phyloP scores from a whole-genome alignment of 2,113 vertebrate genomes.

The Dromiciops gliroides region DNA sequence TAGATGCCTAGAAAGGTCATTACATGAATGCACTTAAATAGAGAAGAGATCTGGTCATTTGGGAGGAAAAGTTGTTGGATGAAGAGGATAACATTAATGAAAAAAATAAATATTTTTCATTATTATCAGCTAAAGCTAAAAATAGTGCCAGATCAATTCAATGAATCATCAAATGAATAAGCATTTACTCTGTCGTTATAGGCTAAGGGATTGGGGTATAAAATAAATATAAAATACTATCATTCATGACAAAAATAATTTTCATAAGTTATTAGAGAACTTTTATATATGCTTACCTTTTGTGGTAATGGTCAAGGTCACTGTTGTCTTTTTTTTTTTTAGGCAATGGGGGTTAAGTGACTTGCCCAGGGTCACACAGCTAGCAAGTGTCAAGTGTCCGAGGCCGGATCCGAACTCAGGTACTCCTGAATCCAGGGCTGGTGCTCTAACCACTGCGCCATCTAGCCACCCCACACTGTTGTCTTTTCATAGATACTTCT shows the following conservation, averaged over 20 bases:
- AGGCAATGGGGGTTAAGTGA: too few relatives aligned
- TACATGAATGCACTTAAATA: constrained; percentile 24
- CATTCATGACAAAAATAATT: background rate
- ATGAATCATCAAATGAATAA: background rate
- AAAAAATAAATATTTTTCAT: constrained; percentile 23
- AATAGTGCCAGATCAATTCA: background rate
- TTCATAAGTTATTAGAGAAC: background rate
- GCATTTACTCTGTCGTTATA: background rate
- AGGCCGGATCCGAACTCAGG: too few relatives aligned
- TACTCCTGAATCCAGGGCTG: too few relatives aligned
- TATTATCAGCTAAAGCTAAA: too few relatives aligned
- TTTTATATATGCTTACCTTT: background rate
- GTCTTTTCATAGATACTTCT: background rate
- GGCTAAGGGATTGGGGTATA: background rate
- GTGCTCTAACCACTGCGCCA: too few relatives aligned
- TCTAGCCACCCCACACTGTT: too few relatives aligned
- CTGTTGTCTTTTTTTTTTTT: background rate
- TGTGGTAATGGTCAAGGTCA: background rate
- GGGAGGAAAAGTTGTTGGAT: background rate
- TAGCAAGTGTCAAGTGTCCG: too few relatives aligned
- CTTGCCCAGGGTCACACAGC: too few relatives aligned
- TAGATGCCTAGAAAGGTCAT: background rate
- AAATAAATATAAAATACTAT: background rate
- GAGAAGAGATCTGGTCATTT: constrained; percentile 24
- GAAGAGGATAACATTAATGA: background rate